Evolutionary conservation across 1,140 invertebrate species (phyloP).

Genomic region (Vanessa tameamea): DNA sequence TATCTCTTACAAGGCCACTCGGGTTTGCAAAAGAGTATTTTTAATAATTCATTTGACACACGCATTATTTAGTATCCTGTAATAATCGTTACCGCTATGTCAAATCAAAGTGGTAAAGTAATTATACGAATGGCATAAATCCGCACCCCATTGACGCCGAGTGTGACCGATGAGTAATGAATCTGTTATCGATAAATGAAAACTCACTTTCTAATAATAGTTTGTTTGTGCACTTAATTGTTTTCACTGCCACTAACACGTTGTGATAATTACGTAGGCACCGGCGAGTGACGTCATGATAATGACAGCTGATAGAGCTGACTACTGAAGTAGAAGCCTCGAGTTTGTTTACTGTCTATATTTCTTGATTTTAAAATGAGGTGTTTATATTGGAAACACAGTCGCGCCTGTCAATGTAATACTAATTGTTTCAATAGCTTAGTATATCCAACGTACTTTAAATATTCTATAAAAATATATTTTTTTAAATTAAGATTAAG

Average conservation of each 20-base stretch:
- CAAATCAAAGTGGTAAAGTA: no score
- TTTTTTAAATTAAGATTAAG: no score
- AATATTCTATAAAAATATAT: no score
- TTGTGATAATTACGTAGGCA: neutral
- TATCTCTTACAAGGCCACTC: no score
- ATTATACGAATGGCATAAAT: no score
- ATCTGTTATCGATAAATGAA: constrained; percentile 15
- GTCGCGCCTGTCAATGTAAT: neutral
- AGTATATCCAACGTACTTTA: no score
- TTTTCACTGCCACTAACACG: constrained; percentile 3
- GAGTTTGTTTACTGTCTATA: neutral
- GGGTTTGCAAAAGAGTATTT: no score
- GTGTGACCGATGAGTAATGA: neutral
- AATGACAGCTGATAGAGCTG: neutral
- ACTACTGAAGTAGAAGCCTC: neutral
- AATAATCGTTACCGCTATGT: no score
- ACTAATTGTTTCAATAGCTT: neutral
- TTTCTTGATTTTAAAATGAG: neutral
- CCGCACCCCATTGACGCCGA: no score
- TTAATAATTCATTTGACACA: no score
- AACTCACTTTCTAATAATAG: constrained; percentile 20
- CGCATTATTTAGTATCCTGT: no score
- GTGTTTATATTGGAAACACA: neutral
- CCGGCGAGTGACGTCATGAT: neutral
- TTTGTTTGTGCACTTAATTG: constrained; percentile 4